Evolutionary conservation across 2,113 vertebrate species (phyloP), one percentile per base, ranked within the genome.

Genomic region (Hemibagrus wyckioides): DNA sequence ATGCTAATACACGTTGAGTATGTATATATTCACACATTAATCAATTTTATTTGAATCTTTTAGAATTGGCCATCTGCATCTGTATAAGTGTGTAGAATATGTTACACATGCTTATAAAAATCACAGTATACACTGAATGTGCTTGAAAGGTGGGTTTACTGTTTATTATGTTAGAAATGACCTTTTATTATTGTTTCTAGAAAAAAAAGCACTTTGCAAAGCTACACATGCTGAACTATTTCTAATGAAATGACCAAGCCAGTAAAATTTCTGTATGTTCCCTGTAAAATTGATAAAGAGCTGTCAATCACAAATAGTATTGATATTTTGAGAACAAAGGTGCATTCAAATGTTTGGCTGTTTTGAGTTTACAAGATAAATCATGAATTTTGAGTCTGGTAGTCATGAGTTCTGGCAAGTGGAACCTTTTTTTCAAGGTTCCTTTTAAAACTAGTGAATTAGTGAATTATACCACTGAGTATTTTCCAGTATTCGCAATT

Each of bases 131-230:
- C 61, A 28, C 77, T 63, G 57, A 86, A 82, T 80, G 25, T 86
- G 28, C 23, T 80, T 89, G 54, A 89, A 41, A 89, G 56, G 91
- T 92, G 90, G 87, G 90, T 86, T 91, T 87, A 89, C 73, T 71
- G 90, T 88, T 87, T 57, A 89, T 63, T 88, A 39, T 8, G 88
- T 57, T 87, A 56, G 36, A 80, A 80, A 25, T 19, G 4, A 21
- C 79, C 7, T 57, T 81, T 59, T 41, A 59, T 28, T 48, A 56
- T 80, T 85, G 57, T 83, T n/a, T 52, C 71, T 48, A 48, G 75
- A 86, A 71, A 85, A 91, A 86, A 85, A 91, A 86, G 92, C 92
- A 93, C 92, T 91, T 94, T 92, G 83, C 90, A 84, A n/a, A 89
- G 86, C 83, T 89, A 86, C 21, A 91, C 76, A 89, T 90, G 6